Percentiles rank a stretch among this genome's conserved stretches.
Conservation (phyloP, 2,113 vertebrate species). For the Ictidomys tridecemlineatus region DNA sequence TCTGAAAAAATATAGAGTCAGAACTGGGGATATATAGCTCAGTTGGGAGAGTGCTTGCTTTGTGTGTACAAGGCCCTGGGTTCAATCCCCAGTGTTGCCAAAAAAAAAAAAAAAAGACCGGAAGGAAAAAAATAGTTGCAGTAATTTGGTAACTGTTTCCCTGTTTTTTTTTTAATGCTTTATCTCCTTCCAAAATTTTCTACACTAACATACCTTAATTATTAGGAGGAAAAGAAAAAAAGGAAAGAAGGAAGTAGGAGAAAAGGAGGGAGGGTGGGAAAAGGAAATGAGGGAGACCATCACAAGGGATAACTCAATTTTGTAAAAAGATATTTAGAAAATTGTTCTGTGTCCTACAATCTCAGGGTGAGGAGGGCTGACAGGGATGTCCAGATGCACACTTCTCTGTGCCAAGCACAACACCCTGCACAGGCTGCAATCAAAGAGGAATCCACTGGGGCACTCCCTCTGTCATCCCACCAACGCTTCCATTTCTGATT, state of each 20-base stretch:
- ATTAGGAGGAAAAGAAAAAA: background rate
- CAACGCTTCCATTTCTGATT: background rate
- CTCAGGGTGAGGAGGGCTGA: background rate
- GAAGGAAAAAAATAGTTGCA: background rate
- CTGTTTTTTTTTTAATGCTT: conserved; percentile 12
- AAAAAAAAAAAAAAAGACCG: background rate
- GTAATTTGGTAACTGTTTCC: conserved; percentile 1
- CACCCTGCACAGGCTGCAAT: background rate
- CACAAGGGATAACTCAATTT: background rate
- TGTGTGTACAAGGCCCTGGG: too few species aligned
- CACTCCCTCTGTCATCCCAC: background rate
- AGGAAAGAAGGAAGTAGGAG: background rate
- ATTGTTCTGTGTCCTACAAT: background rate
- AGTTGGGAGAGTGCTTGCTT: too few species aligned
- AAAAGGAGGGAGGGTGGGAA: background rate
- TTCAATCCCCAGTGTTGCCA: too few species aligned
- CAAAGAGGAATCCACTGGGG: background rate
- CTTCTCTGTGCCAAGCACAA: background rate
- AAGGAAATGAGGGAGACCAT: background rate
- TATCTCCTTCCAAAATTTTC: background rate
- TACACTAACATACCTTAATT: conserved; percentile 38
- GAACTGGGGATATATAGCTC: too few species aligned
- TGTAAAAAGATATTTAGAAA: background rate
- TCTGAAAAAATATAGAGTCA: background rate
- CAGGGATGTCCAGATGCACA: background rate